Percentiles rank a stretch among this genome's conserved stretches.
Conservation (phyloP, 2,888 invertebrate genomes). For the Spisula subtruncata region DNA sequence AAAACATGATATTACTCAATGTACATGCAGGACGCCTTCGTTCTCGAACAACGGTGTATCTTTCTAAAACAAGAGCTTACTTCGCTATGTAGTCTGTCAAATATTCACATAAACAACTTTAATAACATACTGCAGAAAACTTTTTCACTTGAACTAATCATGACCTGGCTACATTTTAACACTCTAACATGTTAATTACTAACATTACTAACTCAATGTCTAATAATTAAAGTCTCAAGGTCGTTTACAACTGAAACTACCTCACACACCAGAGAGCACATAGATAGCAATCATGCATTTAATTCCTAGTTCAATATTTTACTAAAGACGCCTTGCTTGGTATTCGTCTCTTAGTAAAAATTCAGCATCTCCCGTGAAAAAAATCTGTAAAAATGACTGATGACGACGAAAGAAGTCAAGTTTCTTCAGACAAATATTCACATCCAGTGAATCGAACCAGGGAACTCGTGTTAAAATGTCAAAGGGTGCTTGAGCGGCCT, state of each 20-base stretch:
- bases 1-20: no score
- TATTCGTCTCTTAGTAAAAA: no score
- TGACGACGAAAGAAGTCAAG: no score
- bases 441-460: no score
- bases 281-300: background rate
- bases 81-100: background rate
- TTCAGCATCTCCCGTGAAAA: no score
- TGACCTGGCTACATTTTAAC: background rate
- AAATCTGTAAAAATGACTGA: no score
- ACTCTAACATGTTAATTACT: background rate
- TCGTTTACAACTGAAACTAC: background rate
- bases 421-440: no score
- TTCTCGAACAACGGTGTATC: background rate
- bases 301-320: background rate
- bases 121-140: background rate
- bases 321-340: background rate
- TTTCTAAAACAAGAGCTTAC: background rate
- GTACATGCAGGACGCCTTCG: no score
- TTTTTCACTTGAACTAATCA: background rate
- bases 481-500: no score
- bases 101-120: background rate
- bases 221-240: conserved; percentile 11
- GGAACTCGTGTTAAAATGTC: no score
- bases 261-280: background rate
- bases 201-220: background rate